These are phyloP conservation scores for Clinocottus analis DNA, from an alignment of 2,113 vertebrate genomes.

Conservation along the genomic window DNA sequence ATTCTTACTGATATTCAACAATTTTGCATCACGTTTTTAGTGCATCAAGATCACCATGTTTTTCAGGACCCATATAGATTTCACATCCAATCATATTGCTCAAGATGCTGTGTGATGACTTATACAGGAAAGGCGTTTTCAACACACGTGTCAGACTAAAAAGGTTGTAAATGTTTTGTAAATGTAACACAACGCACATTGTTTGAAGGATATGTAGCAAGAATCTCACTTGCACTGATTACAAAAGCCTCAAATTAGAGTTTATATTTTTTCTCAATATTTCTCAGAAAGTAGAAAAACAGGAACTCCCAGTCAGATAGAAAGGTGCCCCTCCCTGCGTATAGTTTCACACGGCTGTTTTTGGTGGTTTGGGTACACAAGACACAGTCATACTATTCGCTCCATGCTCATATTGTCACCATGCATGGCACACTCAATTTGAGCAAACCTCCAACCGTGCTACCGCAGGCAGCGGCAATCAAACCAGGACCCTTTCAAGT, in stretches of 20 bases:
- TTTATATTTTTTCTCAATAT: constrained; percentile 49
- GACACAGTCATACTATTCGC: background rate
- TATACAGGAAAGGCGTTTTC: constrained; percentile 67
- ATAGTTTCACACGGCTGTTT: constrained; percentile 73
- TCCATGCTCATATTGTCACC: background rate
- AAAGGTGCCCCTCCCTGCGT: constrained; percentile 71
- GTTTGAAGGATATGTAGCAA: too few species aligned
- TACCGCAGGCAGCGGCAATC: constrained; percentile 1
- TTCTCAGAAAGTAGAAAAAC: constrained; percentile 78
- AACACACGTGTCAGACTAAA: constrained; percentile 40
- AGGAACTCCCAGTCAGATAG: constrained; percentile 75
- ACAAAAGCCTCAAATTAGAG: constrained; percentile 27
- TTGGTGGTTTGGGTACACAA: constrained; percentile 13
- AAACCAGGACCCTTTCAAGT: constrained; percentile 29
- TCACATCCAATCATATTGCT: constrained; percentile 24
- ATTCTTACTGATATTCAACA: background rate
- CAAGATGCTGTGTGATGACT: constrained; percentile 26
- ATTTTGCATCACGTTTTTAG: constrained; percentile 3
- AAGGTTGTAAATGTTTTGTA: constrained; percentile 39
- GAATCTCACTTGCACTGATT: constrained; percentile 38
- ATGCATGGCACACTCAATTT: constrained; percentile 19
- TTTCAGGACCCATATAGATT: background rate
- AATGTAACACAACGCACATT: constrained; percentile 43
- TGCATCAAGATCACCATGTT: background rate
- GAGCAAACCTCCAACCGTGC: background rate